phyloP scores from a whole-genome alignment of 1,140 invertebrate genomes.

The Phymorhynchus buccinoides region DNA sequence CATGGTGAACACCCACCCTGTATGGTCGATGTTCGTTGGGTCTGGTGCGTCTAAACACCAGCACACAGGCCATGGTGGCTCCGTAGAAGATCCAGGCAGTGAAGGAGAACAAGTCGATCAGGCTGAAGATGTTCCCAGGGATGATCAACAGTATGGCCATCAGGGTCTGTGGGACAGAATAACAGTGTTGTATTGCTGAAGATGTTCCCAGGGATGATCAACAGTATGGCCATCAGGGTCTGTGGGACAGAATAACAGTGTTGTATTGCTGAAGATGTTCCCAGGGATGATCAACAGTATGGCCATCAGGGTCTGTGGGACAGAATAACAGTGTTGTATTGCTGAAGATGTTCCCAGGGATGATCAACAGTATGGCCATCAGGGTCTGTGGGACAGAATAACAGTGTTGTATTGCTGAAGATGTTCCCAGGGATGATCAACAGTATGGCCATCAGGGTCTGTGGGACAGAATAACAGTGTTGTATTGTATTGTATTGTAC shows the following conservation, averaged over 20 bases:
- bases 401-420: no score
- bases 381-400: slow-evolving; percentile 78
- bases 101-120: slow-evolving; percentile 69
- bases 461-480: slow-evolving; percentile 39
- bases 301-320: slow-evolving; percentile 83
- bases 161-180: slow-evolving; percentile 77
- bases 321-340: no score
- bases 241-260: no score
- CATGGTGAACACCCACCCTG: slow-evolving; percentile 78
- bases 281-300: slow-evolving; percentile 83
- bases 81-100: slow-evolving; percentile 69
- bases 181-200: slow-evolving; percentile 39
- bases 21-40: slow-evolving; percentile 82
- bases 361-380: slow-evolving; percentile 82
- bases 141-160: slow-evolving; percentile 83
- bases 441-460: no score
- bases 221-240: slow-evolving; percentile 83
- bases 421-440: slow-evolving; percentile 84
- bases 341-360: slow-evolving; percentile 76
- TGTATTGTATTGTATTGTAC: not conserved
- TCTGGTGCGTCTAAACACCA: slow-evolving; percentile 83
- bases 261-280: slow-evolving; percentile 66
- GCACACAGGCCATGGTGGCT: slow-evolving; percentile 83
- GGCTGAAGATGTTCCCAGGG: slow-evolving; percentile 75
- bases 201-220: slow-evolving; percentile 80